Evolutionary conservation across 2,888 invertebrate species (phyloP).

Genomic region (Platycheirus albimanus): DNA sequence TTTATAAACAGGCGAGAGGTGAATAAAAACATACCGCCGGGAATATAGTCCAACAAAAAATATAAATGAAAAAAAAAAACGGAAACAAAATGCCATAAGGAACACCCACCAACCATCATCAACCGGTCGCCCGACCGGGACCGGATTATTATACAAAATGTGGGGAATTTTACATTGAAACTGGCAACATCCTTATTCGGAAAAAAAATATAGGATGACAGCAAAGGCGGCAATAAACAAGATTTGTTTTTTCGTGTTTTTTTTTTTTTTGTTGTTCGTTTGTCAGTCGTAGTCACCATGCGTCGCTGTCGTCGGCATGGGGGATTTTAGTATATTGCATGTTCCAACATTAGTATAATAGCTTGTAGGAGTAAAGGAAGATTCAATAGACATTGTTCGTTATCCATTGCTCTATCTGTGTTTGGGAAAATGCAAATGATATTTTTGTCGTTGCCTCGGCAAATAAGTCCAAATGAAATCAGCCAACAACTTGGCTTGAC

Average conservation of each 20-base stretch:
- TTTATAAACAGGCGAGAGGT: slow-evolving; percentile 15
- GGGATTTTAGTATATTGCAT: too few relatives aligned
- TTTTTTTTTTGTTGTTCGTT: neutral
- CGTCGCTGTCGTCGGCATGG: neutral
- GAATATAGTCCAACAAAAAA: neutral
- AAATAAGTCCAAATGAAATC: slow-evolving; percentile 24
- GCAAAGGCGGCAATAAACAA: slow-evolving; percentile 53
- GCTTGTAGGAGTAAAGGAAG: slow-evolving; percentile 47
- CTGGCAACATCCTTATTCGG: slow-evolving; percentile 67
- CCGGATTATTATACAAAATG: slow-evolving; percentile 37
- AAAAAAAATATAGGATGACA: slow-evolving; percentile 48
- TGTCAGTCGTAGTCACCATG: neutral
- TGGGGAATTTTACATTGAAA: slow-evolving; percentile 62
- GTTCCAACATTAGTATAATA: neutral
- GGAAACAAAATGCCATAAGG: slow-evolving; percentile 38
- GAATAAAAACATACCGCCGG: neutral
- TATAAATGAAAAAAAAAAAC: slow-evolving; percentile 14
- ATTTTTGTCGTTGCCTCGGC: slow-evolving; percentile 27
- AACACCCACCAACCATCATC: slow-evolving; percentile 42
- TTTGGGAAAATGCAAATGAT: slow-evolving; percentile 53
- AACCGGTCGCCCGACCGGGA: slow-evolving; percentile 22
- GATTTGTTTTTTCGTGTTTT: slow-evolving; percentile 6
- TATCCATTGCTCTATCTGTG: slow-evolving; percentile 36
- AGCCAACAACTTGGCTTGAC: slow-evolving; percentile 40
- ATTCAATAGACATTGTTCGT: slow-evolving; percentile 58